phyloP scores from a whole-genome alignment of 2,888 invertebrate species.

The Napeogenes inachia region DNA sequence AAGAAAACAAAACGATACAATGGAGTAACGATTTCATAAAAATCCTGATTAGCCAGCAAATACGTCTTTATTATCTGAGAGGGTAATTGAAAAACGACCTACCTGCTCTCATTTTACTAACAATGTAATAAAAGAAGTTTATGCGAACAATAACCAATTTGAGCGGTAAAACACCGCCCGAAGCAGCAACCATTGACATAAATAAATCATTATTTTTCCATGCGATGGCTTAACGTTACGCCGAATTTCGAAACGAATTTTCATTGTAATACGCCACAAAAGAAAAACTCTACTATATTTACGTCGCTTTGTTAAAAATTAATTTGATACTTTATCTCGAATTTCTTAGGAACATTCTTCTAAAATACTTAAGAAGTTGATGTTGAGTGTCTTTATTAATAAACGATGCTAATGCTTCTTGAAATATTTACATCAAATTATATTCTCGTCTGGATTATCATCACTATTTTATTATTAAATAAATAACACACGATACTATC shows the following conservation, averaged over 20 bases:
- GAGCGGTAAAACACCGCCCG: conserved; percentile 61
- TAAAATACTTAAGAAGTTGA: conserved; percentile 34
- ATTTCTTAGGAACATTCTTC: conserved; percentile 47
- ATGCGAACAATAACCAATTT: conserved; percentile 75
- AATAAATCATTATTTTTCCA: conserved; percentile 73
- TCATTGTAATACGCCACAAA: conserved; percentile 73
- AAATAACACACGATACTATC: no score
- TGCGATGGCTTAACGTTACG: conserved; percentile 43
- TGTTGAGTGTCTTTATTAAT: conserved; percentile 24
- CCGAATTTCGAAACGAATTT: conserved; percentile 54
- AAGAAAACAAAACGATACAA: conserved; percentile 26
- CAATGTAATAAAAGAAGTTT: conserved; percentile 74
- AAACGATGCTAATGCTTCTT: conserved; percentile 20
- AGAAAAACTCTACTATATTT: conserved; percentile 66
- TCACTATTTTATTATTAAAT: neutral
- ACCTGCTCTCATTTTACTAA: conserved; percentile 68
- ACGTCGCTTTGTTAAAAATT: conserved; percentile 72
- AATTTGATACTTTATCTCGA: conserved; percentile 73
- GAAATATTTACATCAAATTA: conserved; percentile 17
- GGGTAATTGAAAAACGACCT: conserved; percentile 59
- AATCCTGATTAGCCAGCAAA: conserved; percentile 57
- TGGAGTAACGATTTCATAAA: conserved; percentile 35
- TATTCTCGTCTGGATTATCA: neutral
- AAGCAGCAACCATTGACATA: conserved; percentile 71
- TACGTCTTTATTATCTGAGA: conserved; percentile 57